Conservation (phyloP, 1,140 invertebrate genomes). For the Leptinotarsa defecta region DNA sequence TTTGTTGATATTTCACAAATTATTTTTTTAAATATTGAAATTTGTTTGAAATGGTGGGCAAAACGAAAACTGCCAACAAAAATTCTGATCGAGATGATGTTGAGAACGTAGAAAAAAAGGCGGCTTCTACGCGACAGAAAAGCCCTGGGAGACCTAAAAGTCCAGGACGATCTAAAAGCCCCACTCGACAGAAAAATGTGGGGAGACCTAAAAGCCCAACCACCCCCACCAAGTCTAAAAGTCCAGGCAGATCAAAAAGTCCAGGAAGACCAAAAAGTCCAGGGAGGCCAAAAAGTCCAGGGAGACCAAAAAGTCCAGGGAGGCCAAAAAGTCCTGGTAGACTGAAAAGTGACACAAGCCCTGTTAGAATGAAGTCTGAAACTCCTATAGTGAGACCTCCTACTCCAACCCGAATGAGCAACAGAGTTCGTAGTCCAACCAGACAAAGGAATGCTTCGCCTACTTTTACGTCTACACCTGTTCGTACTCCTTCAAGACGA, state of each 20-base stretch:
- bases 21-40: background rate
- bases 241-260: background rate
- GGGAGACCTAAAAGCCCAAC: slow-evolving; percentile 1
- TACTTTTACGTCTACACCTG: slow-evolving; percentile 22
- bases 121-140: slow-evolving; percentile 1
- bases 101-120: background rate
- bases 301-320: background rate
- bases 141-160: slow-evolving; percentile 37
- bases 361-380: slow-evolving; percentile 4
- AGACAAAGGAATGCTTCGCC: slow-evolving; percentile 11
- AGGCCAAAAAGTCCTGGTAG: slow-evolving; percentile 22
- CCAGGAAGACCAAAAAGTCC: slow-evolving; percentile 18
- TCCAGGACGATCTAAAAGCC: slow-evolving; percentile 43
- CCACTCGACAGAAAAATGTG: slow-evolving; percentile 22
- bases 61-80: slow-evolving; percentile 15
- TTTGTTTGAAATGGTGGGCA: slow-evolving; percentile 16
- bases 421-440: slow-evolving; percentile 11
- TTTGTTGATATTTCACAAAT: background rate
- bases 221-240: background rate
- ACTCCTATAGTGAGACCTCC: background rate
- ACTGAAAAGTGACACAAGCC: background rate
- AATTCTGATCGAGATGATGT: background rate
- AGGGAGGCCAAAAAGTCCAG: slow-evolving; percentile 6
- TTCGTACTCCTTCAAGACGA: slow-evolving; percentile 21
- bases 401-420: slow-evolving; percentile 22